phyloP scores from a whole-genome alignment of 2,113 vertebrate genomes.

The Bucco capensis region DNA sequence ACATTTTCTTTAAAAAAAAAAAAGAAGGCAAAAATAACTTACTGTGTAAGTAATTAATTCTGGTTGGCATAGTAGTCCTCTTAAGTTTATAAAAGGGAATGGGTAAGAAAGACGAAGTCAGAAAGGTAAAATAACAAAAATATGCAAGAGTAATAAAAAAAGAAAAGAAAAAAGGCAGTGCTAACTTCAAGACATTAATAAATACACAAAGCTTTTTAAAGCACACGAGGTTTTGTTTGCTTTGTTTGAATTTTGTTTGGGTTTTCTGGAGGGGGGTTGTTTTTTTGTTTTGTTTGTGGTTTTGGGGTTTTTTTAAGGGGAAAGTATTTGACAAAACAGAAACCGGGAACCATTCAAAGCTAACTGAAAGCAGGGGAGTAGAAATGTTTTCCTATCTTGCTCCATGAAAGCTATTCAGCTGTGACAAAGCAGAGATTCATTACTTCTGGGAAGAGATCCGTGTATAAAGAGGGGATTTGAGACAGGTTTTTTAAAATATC shows the following conservation, averaged over 20 bases:
- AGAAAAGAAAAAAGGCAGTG: not conserved
- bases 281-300: not conserved
- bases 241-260: not conserved
- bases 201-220: not conserved
- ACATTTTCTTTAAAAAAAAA: not conserved
- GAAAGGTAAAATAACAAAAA: constrained; percentile 21
- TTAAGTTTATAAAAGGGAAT: constrained; percentile 76
- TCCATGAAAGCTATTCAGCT: not conserved
- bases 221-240: not conserved
- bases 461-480: not conserved
- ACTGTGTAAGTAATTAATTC: constrained; percentile 82
- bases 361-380: not conserved
- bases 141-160: not conserved
- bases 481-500: not conserved
- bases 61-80: constrained; percentile 83
- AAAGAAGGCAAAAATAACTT: constrained; percentile 75
- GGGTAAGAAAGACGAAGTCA: constrained; percentile 67
- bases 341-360: not conserved
- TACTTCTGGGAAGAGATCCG: not conserved
- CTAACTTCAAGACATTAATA: not conserved
- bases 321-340: not conserved
- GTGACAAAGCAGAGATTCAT: not conserved
- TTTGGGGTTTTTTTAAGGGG: not conserved
- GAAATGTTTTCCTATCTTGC: not conserved
- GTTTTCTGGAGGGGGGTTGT: no score